Evolutionary conservation across 2,797 vertebrate genomes (phyloP), one percentile per base, ranked within the genome.

Genomic region (Myiothlypis chrysogaster): DNA sequence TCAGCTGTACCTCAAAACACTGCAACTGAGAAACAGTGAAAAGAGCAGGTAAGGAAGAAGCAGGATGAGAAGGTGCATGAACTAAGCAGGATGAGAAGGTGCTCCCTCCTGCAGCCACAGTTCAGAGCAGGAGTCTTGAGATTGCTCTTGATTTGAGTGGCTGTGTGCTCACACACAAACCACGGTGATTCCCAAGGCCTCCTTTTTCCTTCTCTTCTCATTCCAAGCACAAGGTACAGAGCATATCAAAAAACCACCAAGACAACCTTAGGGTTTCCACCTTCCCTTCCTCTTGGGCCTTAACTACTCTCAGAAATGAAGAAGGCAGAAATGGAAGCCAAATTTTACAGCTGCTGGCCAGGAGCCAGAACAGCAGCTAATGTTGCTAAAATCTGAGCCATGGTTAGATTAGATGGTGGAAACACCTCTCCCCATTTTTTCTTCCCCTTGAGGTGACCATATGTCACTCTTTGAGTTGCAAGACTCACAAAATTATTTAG

Each of bases 391-490:
- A 32, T 53, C 37, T 14, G 12, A 91, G 49, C 52, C 52, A 43
- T 17, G 3, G 52, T 41, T 76, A 66, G 19, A 66, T 72, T 23
- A 84, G 16, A 56, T 8, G 8, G 53, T 39, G 4, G 16, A 79
- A 93, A 73, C 37, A 7, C 4, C 2, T 70, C 2, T 4, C 7
- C 2, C 0, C 2, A 0, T 22, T 2, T 23, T 16, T n/a, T 4
- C 10, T 35, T 44, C 14, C 3, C 1, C 12, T 30, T 1, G 1
- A 71, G 25, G 14, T 20, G 4, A 79, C 8, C 5, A 32, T 7
- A 8, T 15, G 4, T 14, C 2, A 43, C 24, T 59, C 56, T 69
- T 41, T 73, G 28, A 91, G 15, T 70, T 77, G 37, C 19, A 87
- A 55, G 11, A 3, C 27, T 12, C 12, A 56, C 10, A 49, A 34